phyloP scores from a whole-genome alignment of 2,888 invertebrate species.

The Drosophila lutescens region DNA sequence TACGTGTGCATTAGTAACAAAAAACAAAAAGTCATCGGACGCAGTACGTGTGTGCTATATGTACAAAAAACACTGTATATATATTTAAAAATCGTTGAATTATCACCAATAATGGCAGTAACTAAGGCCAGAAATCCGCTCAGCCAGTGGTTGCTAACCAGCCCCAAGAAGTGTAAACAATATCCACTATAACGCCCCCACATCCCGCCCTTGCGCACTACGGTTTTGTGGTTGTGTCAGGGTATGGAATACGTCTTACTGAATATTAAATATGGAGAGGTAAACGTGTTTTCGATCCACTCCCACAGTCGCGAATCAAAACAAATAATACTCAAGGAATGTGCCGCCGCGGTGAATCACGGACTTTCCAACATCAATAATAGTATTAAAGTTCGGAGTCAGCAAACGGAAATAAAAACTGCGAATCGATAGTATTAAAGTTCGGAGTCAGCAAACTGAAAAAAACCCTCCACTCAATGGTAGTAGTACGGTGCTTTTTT shows the following conservation, averaged over 20 bases:
- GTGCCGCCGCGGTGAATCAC: constrained; percentile 25
- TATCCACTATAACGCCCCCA: constrained; percentile 14
- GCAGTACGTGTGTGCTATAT: constrained; percentile 29
- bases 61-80: not conserved
- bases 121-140: constrained; percentile 16
- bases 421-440: not conserved
- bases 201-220: constrained; percentile 39
- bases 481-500: constrained; percentile 8
- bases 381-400: constrained; percentile 11
- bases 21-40: constrained; percentile 34
- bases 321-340: constrained; percentile 26
- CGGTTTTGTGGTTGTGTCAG: constrained; percentile 35
- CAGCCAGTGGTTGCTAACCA: constrained; percentile 38
- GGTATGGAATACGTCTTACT: constrained; percentile 15
- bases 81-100: constrained; percentile 28
- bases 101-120: constrained; percentile 32
- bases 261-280: constrained; percentile 20
- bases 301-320: constrained; percentile 25
- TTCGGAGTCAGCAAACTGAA: not conserved
- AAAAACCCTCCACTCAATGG: not conserved
- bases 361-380: constrained; percentile 24
- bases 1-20: constrained; percentile 61
- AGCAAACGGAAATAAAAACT: constrained; percentile 11
- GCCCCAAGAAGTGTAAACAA: constrained; percentile 34
- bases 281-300: constrained; percentile 33